Base-by-base conservation (phyloP, 2,888 invertebrate genomes). In the Acanthacorydalis orientalis region DNA sequence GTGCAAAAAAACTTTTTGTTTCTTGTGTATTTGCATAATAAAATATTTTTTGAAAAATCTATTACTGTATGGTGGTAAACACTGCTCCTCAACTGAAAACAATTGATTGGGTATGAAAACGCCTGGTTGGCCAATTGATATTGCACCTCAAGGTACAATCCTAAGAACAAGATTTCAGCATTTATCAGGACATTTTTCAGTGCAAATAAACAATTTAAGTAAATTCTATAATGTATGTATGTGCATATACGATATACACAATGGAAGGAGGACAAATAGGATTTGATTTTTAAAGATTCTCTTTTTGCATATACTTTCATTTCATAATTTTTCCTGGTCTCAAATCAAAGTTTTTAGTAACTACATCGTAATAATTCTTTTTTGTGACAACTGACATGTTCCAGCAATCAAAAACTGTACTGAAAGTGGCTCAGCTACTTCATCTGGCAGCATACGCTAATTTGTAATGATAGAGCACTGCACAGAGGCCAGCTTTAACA, bases 361-460 rank as follows among this genome's bases (percentile, higher is more conserved):
- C 83, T 59, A 97, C 85, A 35, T 78, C 73, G 52, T 73, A 52
- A 97, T 72, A 23, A 90, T 73, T 66, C 97, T 83, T 54, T 78
- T 77, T 62, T 95, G 93, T 23, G 87, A 79, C 60, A 84, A 79
- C 64, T 83, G 81, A 37, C 95, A 92, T 44, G 97, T 97, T 50
- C 97, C 97, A 63, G 95, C 98, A 65, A 93, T 91, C 64, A 93
- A 92, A 53, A 98, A 89, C 49, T 93, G 89, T 61, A 99, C 90
- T 35, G 96, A 95, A 9, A 97, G 75, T 8, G 98, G 98, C 65
- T 97, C 90, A 31, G 97, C 91, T 39, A 99, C 83, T 45, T 97
- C 97, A 66, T n/a, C n/a, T n/a, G 66, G 98, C 99, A 45, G 98
- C 97, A 65, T 97, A 97, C 0, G 96, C 89, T 10, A 97, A 88